A percentile compares a stretch with the other conserved stretches of the same genome.
phyloP scores from a whole-genome alignment of 2,888 invertebrate genomes.

The Drosophila acutilabella region DNA sequence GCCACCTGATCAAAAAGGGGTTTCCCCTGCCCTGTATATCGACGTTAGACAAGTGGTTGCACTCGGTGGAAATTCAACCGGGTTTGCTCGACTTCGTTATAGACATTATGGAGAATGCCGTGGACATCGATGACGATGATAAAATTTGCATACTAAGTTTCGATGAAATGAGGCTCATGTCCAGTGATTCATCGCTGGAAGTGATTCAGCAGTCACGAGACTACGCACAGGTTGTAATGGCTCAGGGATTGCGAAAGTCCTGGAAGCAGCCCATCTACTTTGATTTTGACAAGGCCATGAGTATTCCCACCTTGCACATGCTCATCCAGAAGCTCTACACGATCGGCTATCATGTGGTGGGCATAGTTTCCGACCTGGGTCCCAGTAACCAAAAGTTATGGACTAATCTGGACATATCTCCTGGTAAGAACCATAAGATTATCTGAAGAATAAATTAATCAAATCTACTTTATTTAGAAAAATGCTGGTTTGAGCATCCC shows the following conservation, averaged over 20 bases:
- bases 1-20: not conserved
- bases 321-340: slow-evolving; percentile 4
- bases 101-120: not conserved
- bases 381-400: not conserved
- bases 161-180: not conserved
- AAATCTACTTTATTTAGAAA: not conserved
- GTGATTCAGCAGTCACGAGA: not conserved
- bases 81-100: not conserved
- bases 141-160: slow-evolving; percentile 3
- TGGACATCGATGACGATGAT: not conserved
- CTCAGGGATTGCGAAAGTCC: not conserved
- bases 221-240: slow-evolving; percentile 1
- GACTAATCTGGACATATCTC: slow-evolving; percentile 1
- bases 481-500: slow-evolving; percentile 3
- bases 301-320: not conserved
- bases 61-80: not conserved
- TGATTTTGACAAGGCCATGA: slow-evolving; percentile 6
- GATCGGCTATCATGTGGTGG: slow-evolving; percentile 2
- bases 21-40: slow-evolving; percentile 1
- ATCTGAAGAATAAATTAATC: too few species aligned
- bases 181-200: not conserved
- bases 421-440: not conserved
- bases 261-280: slow-evolving; percentile 5
- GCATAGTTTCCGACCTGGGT: slow-evolving; percentile 4
- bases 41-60: slow-evolving; percentile 1